Conservation (phyloP, 2,888 invertebrate species). For the Pollenia angustigena region DNA sequence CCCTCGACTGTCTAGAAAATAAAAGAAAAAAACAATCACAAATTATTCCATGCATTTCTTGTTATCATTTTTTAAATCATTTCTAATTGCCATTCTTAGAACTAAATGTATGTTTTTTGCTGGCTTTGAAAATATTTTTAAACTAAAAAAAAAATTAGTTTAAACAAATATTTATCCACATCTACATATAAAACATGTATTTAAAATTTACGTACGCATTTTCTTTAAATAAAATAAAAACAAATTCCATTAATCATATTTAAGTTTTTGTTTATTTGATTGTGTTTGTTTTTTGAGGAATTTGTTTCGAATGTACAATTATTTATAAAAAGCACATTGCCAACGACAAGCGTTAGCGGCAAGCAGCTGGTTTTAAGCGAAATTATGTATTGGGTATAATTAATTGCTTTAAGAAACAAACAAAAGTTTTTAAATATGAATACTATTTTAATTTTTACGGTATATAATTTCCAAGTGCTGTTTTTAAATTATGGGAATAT, state of each 20-base stretch:
- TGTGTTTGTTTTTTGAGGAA: not conserved
- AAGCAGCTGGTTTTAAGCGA: too few relatives aligned
- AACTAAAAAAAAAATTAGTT: not conserved
- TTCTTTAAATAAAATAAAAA: not conserved
- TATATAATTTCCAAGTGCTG: too few relatives aligned
- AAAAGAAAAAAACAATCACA: too few relatives aligned
- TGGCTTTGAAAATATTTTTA: not conserved
- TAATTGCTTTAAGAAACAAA: too few relatives aligned
- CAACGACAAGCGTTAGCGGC: not conserved
- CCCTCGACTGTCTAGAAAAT: too few relatives aligned
- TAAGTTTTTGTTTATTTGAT: conserved; percentile 2
- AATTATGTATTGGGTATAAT: too few relatives aligned
- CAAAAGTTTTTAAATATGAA: too few relatives aligned
- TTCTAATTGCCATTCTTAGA: not conserved
- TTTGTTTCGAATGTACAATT: not conserved
- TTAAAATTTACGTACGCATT: too few relatives aligned
- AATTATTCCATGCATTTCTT: not conserved
- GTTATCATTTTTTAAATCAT: not conserved
- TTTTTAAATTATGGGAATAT: too few relatives aligned
- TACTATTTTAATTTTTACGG: too few relatives aligned
- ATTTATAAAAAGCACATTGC: not conserved
- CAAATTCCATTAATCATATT: conserved; percentile 2
- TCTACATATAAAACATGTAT: not conserved
- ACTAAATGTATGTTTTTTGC: not conserved
- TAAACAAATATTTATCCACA: not conserved